Base-by-base conservation (phyloP, 1,140 invertebrate genomes). In the Diorhabda sublineata region DNA sequence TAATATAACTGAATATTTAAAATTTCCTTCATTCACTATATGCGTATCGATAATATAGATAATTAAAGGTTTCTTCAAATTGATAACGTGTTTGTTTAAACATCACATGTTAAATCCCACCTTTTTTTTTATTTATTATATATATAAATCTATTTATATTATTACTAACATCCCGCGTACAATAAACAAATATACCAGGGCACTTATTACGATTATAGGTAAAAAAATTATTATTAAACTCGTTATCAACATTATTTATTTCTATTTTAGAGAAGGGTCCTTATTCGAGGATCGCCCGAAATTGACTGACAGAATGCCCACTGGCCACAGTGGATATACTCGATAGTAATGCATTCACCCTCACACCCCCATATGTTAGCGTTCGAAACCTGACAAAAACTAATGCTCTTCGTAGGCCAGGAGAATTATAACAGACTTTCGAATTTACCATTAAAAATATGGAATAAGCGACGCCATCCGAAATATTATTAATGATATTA, bases 271-370 rank as follows among this genome's bases (percentile, higher is more conserved):
- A n/a, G 58, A 8, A 47, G 26, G 26, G 45, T 47, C 8, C 57
- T 43, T 42, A 43, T 44, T 59, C 63, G 60, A 58, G 71, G 41
- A 66, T 62, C 64, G 68, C 69, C 42, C 60, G 68, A 59, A 69
- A 67, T 69, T 71, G 71, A 78, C 75, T 77, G 75, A 75, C 70
- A 71, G 76, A 70, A 70, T 78, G 75, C 73, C 75, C 79, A 77
- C 66, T 76, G 79, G 79, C 74, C 77, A 80, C 71, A 72, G 69
- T 69, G 67, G 59, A 66, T 66, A 71, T 67, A 43, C 64, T 68
- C 71, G 52, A n/a, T 52, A 75, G 73, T 79, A 79, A 79, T 79
- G 73, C 76, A 79, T 79, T 74, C 78, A 79, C 78, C 78, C 77
- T 74, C 69, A 68, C 71, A 73, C 72, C 68, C 66, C 44, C 58